phyloP scores from a whole-genome alignment of 2,113 vertebrate genomes.

The Antigone vipio region DNA sequence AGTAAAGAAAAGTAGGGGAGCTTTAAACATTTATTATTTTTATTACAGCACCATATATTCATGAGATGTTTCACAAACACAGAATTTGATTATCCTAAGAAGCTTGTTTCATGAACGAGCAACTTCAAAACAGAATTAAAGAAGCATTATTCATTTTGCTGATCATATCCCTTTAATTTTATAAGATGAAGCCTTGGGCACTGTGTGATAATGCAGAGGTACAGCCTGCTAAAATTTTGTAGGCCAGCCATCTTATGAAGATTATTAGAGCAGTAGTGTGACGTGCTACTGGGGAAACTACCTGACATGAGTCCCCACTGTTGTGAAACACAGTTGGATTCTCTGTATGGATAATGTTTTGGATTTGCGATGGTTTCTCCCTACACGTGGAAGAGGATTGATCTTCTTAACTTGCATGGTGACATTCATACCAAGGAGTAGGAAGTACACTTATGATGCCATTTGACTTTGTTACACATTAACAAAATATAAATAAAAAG shows the following conservation, averaged over 20 bases:
- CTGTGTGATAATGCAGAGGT: background rate
- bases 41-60: background rate
- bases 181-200: background rate
- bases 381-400: background rate
- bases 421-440: background rate
- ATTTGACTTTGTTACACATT: background rate
- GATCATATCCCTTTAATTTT: background rate
- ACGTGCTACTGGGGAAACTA: background rate
- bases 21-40: constrained; percentile 29
- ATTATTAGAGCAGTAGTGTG: background rate
- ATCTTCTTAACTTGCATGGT: background rate
- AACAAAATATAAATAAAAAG: background rate
- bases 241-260: background rate
- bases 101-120: background rate
- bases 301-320: background rate
- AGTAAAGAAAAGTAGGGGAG: constrained; percentile 1
- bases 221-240: background rate
- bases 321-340: background rate
- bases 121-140: background rate
- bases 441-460: background rate
- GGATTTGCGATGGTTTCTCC: background rate
- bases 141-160: background rate
- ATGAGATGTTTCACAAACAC: background rate
- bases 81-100: background rate
- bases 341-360: background rate